A percentile compares a stretch with the other conserved stretches of the same genome.
Conservation (phyloP, 2,888 invertebrate species). For the Ophion slaviceki region DNA sequence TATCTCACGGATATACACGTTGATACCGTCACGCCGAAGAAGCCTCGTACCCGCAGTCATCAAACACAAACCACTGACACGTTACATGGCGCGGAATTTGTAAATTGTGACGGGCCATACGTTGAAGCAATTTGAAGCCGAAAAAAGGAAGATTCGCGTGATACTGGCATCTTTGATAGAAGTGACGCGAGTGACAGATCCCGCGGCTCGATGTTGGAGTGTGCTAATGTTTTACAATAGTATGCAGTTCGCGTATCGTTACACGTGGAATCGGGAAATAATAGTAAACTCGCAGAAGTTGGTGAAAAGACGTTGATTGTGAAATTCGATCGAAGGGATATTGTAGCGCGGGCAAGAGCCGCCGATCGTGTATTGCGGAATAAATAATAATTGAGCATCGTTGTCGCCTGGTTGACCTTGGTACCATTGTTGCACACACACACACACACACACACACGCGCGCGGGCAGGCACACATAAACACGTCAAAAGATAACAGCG, state of each 20-base stretch:
- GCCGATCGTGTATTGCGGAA: constrained; percentile 25
- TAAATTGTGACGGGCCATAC: too few relatives aligned
- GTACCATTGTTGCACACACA: constrained; percentile 63
- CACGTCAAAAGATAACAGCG: constrained; percentile 17
- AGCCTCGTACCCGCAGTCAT: not conserved
- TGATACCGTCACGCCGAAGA: not conserved
- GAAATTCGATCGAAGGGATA: not conserved
- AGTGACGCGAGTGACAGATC: constrained; percentile 74
- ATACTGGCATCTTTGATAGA: constrained; percentile 75
- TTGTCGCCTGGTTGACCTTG: constrained; percentile 64
- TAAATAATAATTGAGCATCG: constrained; percentile 49
- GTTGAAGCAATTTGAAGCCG: not conserved
- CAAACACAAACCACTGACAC: constrained; percentile 14
- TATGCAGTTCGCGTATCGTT: constrained; percentile 92
- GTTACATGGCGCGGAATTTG: constrained; percentile 29
- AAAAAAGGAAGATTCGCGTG: constrained; percentile 44
- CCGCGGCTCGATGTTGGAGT: constrained; percentile 82
- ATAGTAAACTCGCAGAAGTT: constrained; percentile 96
- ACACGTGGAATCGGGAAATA: constrained; percentile 97
- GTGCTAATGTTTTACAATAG: constrained; percentile 84
- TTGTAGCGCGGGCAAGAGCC: constrained; percentile 2
- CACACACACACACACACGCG: too few relatives aligned
- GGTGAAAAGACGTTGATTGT: constrained; percentile 95
- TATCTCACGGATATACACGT: not conserved
- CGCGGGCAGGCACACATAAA: too few relatives aligned